Conservation (phyloP, 2,888 invertebrate species). For the Corbicula japonica region DNA sequence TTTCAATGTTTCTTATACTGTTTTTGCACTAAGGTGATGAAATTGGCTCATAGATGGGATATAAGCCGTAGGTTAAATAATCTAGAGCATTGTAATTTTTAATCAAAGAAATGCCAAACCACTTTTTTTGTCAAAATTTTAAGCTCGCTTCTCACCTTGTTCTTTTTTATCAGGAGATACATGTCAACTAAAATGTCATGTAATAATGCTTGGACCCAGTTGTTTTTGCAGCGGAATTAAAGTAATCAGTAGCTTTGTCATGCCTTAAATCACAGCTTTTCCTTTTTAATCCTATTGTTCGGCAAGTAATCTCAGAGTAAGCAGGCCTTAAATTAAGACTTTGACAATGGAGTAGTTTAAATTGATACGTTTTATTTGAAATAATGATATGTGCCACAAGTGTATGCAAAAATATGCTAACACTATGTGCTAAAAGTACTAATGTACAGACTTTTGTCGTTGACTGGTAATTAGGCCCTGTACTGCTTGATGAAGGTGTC, state of each 20-base stretch:
- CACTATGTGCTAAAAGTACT: neutral
- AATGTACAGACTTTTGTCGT: neutral
- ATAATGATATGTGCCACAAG: conserved; percentile 3
- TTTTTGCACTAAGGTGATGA: too few species aligned
- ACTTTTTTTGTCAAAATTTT: too few species aligned
- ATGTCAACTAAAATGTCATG: neutral
- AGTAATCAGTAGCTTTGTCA: conserved; percentile 26
- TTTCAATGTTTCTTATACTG: too few species aligned
- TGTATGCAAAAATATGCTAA: conserved; percentile 9
- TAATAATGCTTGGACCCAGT: too few species aligned
- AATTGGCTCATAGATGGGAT: too few species aligned
- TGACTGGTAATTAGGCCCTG: conserved; percentile 11
- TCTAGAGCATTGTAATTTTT: too few species aligned
- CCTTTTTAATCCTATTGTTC: conserved; percentile 30
- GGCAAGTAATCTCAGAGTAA: conserved; percentile 18
- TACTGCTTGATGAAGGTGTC: conserved; percentile 2
- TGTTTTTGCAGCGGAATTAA: neutral
- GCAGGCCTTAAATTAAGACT: conserved; percentile 25
- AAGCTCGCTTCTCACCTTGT: too few species aligned
- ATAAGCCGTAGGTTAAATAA: too few species aligned
- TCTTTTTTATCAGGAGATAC: too few species aligned
- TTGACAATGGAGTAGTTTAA: conserved; percentile 8
- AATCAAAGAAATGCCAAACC: too few species aligned
- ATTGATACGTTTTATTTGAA: conserved; percentile 11
- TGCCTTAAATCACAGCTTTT: conserved; percentile 42